Evolutionary conservation across 2,113 vertebrate species (phyloP).

Genomic region (Balaeniceps rex): DNA sequence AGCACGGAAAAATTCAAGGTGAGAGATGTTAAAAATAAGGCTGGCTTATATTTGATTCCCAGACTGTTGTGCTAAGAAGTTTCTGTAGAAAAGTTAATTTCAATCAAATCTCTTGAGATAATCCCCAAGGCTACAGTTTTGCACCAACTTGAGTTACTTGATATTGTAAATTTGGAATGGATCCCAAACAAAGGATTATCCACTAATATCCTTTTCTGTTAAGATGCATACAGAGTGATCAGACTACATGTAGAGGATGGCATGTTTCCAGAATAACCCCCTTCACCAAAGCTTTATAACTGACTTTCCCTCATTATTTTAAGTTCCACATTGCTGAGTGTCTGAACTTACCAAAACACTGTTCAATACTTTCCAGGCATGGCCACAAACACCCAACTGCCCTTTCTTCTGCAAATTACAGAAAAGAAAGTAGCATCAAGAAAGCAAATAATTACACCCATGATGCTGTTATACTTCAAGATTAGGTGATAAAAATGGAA

Average conservation of each 20-base stretch:
- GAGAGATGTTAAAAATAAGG: neutral
- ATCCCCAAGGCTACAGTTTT: constrained; percentile 12
- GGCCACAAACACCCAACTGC: neutral
- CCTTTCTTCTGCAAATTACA: neutral
- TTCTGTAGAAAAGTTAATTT: constrained; percentile 30
- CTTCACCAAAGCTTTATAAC: neutral
- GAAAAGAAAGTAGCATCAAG: neutral
- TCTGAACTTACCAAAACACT: neutral
- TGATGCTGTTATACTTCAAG: neutral
- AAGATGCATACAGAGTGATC: neutral
- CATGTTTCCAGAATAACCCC: neutral
- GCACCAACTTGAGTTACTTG: neutral
- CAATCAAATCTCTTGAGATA: constrained; percentile 26
- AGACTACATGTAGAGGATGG: neutral
- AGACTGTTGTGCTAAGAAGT: neutral
- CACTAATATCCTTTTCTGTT: neutral
- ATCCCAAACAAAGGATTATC: constrained; percentile 35
- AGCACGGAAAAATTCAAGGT: neutral
- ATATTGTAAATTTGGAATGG: constrained; percentile 26
- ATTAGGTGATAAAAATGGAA: neutral
- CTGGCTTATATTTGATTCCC: neutral
- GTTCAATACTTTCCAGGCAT: neutral
- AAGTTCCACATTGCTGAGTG: neutral
- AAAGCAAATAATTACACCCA: neutral
- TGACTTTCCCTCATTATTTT: neutral